phyloP scores from a whole-genome alignment of 2,888 invertebrate species.

The Argyra leucocephala region DNA sequence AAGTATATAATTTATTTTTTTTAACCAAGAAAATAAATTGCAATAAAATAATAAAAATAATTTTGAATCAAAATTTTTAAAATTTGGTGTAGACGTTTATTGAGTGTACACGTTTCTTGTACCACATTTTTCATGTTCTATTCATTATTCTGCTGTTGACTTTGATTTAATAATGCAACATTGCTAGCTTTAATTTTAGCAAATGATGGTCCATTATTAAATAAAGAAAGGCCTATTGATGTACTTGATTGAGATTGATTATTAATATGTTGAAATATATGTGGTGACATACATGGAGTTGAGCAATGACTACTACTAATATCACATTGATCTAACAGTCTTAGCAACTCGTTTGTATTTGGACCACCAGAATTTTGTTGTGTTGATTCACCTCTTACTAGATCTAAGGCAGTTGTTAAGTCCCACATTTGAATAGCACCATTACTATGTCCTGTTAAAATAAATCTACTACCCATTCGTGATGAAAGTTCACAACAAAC shows the following conservation, averaged over 20 bases:
- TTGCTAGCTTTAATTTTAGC: constrained; percentile 52
- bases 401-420: constrained; percentile 86
- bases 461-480: constrained; percentile 80
- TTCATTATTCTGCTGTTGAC: constrained; percentile 24
- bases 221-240: neutral
- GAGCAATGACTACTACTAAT: constrained; percentile 69
- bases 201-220: constrained; percentile 37
- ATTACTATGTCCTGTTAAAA: constrained; percentile 86
- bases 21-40: too few species aligned
- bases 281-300: constrained; percentile 64
- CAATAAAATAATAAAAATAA: too few species aligned
- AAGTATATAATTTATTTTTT: too few species aligned
- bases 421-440: constrained; percentile 98
- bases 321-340: constrained; percentile 88
- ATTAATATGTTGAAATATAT: neutral
- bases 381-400: constrained; percentile 67
- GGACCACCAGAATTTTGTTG: constrained; percentile 67
- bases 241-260: neutral
- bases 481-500: constrained; percentile 96
- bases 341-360: constrained; percentile 79
- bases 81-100: too few species aligned
- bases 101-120: too few species aligned
- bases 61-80: too few species aligned
- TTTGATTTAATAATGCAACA: constrained; percentile 53
- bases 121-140: neutral